Percentiles rank a stretch among this genome's conserved stretches.
phyloP scores from a whole-genome alignment of 2,797 vertebrate species.

The Anas georgica region DNA sequence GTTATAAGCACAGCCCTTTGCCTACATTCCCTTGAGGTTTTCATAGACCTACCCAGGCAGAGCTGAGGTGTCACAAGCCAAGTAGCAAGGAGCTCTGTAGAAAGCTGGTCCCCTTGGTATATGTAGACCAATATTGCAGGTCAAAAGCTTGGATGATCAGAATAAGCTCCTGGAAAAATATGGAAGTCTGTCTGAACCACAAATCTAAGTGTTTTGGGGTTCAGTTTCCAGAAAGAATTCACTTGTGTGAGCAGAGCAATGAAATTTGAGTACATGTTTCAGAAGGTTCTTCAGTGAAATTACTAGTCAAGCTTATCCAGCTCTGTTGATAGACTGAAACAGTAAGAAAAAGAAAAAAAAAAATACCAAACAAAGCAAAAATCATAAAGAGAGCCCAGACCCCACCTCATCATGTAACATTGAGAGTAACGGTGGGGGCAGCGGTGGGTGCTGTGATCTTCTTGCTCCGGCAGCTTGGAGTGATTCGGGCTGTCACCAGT shows the following conservation, averaged over 20 bases:
- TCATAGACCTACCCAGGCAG: not conserved
- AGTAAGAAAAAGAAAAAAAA: too few relatives aligned
- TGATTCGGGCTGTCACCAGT: not conserved
- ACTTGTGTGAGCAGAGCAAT: fast-evolving
- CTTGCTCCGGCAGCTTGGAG: not conserved
- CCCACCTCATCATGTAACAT: not conserved
- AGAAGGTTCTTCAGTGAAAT: not conserved
- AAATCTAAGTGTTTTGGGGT: not conserved
- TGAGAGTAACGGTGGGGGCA: not conserved
- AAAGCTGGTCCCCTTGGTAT: not conserved
- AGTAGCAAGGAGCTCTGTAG: not conserved
- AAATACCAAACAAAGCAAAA: not conserved
- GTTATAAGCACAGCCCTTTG: not conserved
- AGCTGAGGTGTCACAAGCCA: not conserved
- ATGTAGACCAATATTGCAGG: not conserved
- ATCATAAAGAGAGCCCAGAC: not conserved
- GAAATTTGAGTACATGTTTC: not conserved
- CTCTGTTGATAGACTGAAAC: not conserved
- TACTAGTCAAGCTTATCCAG: not conserved
- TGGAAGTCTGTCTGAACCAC: not conserved
- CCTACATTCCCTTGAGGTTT: not conserved
- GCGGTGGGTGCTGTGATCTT: not conserved
- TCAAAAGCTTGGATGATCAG: not conserved
- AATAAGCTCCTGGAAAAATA: not conserved
- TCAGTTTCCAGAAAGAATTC: not conserved